A percentile compares a stretch with the other conserved stretches of the same genome.
These are phyloP conservation scores for Cryptotis parvus DNA, from an alignment of 2,113 vertebrate genomes.

Conservation along the genomic window DNA sequence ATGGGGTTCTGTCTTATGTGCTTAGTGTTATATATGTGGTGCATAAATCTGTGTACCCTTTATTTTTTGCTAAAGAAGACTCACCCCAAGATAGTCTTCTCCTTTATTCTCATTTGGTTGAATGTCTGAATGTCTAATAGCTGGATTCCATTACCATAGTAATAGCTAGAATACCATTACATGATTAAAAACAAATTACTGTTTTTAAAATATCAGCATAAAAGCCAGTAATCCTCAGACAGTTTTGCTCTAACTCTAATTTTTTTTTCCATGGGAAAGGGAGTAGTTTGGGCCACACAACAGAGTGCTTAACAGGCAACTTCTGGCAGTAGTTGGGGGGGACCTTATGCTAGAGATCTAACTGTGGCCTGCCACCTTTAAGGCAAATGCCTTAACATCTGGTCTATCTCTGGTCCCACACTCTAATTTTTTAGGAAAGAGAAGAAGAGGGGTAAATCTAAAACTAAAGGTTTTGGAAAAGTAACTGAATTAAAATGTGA, in stretches of 20 bases:
- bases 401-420: too few relatives aligned
- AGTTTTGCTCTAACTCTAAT: neutral
- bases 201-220: neutral
- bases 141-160: conserved; percentile 7
- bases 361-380: too few relatives aligned
- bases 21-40: too few relatives aligned
- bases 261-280: neutral
- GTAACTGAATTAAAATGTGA: conserved; percentile 37
- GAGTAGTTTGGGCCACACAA: too few relatives aligned
- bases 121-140: neutral
- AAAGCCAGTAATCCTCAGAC: neutral
- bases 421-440: neutral
- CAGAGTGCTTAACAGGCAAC: too few relatives aligned
- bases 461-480: conserved; percentile 59
- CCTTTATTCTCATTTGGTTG: conserved; percentile 29
- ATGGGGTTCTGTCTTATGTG: neutral
- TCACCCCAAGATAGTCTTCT: neutral
- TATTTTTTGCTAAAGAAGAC: neutral
- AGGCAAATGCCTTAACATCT: too few relatives aligned
- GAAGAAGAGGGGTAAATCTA: neutral
- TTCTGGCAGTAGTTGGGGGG: too few relatives aligned
- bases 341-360: too few relatives aligned
- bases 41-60: neutral
- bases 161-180: too few relatives aligned
- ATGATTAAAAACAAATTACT: neutral